These are phyloP conservation scores for Megaptera novaeangliae DNA, from an alignment of 2,113 vertebrate genomes.

Conservation along the genomic window DNA sequence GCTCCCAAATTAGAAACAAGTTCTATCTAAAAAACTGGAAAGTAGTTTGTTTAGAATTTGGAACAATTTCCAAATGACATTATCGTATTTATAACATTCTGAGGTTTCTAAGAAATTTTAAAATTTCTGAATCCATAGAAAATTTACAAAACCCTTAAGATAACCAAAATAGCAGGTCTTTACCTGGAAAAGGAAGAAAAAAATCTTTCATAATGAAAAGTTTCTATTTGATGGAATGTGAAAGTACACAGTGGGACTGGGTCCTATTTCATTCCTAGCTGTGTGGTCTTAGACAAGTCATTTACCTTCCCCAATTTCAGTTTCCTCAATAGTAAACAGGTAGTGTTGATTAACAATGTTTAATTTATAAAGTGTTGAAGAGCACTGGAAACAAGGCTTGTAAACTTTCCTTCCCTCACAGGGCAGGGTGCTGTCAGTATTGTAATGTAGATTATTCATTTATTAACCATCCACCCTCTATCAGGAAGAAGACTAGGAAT, in stretches of 20 bases:
- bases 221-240: not conserved
- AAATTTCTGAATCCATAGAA: not conserved
- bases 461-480: not conserved
- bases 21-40: constrained; percentile 1
- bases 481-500: not conserved
- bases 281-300: not conserved
- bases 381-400: not conserved
- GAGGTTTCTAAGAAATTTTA: not conserved
- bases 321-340: not conserved
- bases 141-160: not conserved
- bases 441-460: not conserved
- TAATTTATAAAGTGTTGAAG: not conserved
- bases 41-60: not conserved
- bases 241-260: not conserved
- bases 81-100: not conserved
- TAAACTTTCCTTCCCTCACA: not conserved
- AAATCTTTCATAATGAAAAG: not conserved
- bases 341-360: not conserved
- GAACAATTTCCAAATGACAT: not conserved
- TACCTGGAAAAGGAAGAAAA: not conserved
- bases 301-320: not conserved
- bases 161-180: not conserved
- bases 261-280: not conserved
- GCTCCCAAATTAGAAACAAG: not conserved
- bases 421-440: not conserved